A percentile compares a stretch with the other conserved stretches of the same genome.
These are phyloP conservation scores for Metaphire vulgaris DNA, from an alignment of 1,140 invertebrate genomes.

Conservation along the genomic window DNA sequence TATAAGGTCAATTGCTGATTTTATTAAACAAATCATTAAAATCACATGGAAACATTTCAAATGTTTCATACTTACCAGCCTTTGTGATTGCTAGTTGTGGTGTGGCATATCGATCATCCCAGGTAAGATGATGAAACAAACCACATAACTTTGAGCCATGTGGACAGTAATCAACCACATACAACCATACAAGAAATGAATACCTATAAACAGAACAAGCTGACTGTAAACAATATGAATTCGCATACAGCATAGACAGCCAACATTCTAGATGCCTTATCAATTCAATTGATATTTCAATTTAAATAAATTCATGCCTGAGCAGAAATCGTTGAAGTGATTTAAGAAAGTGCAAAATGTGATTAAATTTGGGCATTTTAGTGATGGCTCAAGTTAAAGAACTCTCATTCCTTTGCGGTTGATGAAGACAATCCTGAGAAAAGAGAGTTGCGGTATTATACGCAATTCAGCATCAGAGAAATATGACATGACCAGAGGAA, in stretches of 20 bases:
- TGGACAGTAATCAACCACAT: slow-evolving; percentile 31
- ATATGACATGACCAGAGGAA: too few species aligned
- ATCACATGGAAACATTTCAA: too few species aligned
- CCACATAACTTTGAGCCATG: slow-evolving; percentile 19
- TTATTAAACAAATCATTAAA: too few species aligned
- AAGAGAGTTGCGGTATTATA: too few species aligned
- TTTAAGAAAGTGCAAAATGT: neutral
- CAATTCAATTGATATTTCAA: neutral
- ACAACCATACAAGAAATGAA: slow-evolving; percentile 33
- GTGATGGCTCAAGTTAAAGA: too few species aligned
- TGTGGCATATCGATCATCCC: slow-evolving; percentile 26
- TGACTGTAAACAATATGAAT: too few species aligned
- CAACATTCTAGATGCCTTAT: neutral
- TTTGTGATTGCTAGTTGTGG: slow-evolving; percentile 31
- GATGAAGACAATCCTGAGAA: too few species aligned
- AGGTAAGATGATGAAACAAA: slow-evolving; percentile 29
- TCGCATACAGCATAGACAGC: neutral
- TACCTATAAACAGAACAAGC: slow-evolving; percentile 26
- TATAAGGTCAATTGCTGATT: too few species aligned
- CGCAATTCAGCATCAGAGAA: too few species aligned
- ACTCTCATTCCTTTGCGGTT: too few species aligned
- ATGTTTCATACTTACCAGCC: slow-evolving; percentile 32
- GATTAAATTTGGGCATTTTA: neutral
- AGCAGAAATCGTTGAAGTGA: neutral
- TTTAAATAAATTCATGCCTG: neutral